Evolutionary conservation across 2,797 vertebrate genomes (phyloP).

Genomic region (Chaunax sp.): DNA sequence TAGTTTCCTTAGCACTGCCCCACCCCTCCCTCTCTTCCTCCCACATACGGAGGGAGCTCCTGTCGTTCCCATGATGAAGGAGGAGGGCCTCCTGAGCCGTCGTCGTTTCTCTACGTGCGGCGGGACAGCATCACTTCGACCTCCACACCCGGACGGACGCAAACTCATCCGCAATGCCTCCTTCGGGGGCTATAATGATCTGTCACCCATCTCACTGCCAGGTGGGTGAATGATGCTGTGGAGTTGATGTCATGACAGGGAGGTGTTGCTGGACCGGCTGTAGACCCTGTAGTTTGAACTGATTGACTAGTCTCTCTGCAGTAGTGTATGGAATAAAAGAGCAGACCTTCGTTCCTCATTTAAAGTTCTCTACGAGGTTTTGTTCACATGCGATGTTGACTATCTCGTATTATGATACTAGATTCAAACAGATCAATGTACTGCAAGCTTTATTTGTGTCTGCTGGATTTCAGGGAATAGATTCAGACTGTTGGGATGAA

Average conservation of each 20-base stretch:
- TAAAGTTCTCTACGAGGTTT: too few species aligned
- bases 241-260: background rate
- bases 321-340: background rate
- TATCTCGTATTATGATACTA: too few species aligned
- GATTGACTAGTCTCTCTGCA: background rate
- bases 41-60: conserved; percentile 41
- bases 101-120: conserved; percentile 95
- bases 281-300: conserved; percentile 22
- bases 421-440: too few species aligned
- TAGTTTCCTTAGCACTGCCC: conserved; percentile 19
- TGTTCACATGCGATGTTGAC: too few species aligned
- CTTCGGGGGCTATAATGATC: conserved; percentile 96
- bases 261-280: background rate
- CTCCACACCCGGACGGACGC: conserved; percentile 89
- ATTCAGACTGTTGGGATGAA: background rate
- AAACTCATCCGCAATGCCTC: conserved; percentile 98
- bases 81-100: conserved; percentile 89
- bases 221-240: conserved; percentile 83
- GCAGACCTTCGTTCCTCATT: too few species aligned
- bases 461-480: background rate
- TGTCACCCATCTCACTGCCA: conserved; percentile 89
- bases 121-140: conserved; percentile 86
- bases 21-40: conserved; percentile 11
- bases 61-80: conserved; percentile 88
- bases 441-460: too few species aligned